phyloP scores from a whole-genome alignment of 2,797 vertebrate genomes.

The Denticeps clupeoides region DNA sequence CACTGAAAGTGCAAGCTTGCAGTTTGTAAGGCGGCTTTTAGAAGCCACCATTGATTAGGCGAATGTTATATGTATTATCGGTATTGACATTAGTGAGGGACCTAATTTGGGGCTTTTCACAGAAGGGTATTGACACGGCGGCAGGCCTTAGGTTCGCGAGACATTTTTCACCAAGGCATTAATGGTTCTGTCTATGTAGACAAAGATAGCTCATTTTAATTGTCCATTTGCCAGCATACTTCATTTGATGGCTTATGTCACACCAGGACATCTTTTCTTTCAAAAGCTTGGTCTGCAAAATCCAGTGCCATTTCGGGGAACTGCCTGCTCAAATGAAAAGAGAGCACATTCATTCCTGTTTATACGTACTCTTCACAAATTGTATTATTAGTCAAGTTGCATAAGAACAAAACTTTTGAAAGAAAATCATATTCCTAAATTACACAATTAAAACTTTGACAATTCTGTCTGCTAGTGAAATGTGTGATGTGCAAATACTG shows the following conservation, averaged over 20 bases:
- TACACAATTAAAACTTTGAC: too few relatives aligned
- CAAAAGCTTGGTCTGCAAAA: too few relatives aligned
- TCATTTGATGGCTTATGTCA: constrained; percentile 25
- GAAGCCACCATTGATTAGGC: constrained; percentile 22
- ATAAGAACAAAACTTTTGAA: constrained; percentile 1
- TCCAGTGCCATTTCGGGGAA: too few relatives aligned
- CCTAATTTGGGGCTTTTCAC: constrained; percentile 26
- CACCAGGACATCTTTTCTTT: constrained; percentile 14
- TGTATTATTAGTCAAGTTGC: too few relatives aligned
- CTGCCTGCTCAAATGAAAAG: too few relatives aligned
- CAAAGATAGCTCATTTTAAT: constrained; percentile 25
- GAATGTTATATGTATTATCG: constrained; percentile 15
- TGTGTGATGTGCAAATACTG: not conserved
- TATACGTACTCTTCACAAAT: too few relatives aligned
- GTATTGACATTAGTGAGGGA: constrained; percentile 28
- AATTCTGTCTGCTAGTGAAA: not conserved
- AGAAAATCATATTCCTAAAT: too few relatives aligned
- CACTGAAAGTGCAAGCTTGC: constrained; percentile 26
- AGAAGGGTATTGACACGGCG: constrained; percentile 21
- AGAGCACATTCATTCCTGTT: too few relatives aligned
- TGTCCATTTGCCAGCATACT: constrained; percentile 17
- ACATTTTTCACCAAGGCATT: constrained; percentile 21
- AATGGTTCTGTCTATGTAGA: constrained; percentile 16
- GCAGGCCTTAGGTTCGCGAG: constrained; percentile 13
- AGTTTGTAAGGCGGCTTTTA: constrained; percentile 7